Percentiles rank a stretch among this genome's conserved stretches.
phyloP scores from a whole-genome alignment of 2,113 vertebrate species.

The Larimichthys polyactis region DNA sequence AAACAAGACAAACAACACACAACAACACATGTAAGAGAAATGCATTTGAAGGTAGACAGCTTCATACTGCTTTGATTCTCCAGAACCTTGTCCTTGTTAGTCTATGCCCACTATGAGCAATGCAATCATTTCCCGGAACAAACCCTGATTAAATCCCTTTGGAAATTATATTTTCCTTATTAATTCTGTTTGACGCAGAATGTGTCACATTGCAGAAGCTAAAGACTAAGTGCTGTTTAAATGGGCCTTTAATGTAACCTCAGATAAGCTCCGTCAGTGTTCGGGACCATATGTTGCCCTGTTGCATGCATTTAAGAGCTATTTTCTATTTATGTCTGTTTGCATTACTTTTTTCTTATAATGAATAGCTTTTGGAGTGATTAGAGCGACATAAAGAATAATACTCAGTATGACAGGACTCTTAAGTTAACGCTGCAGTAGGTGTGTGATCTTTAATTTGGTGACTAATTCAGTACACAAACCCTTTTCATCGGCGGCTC shows the following conservation, averaged over 20 bases:
- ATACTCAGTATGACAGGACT: too few species aligned
- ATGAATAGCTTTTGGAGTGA: background rate
- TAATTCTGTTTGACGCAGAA: background rate
- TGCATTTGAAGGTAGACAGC: background rate
- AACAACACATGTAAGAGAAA: too few species aligned
- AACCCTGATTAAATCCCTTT: background rate
- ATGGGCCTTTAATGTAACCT: background rate
- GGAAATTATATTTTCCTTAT: background rate
- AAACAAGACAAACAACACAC: too few species aligned
- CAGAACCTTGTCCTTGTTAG: background rate
- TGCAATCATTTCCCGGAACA: background rate
- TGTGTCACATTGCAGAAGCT: background rate
- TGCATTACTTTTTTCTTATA: too few species aligned
- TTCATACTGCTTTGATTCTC: background rate
- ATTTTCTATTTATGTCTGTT: background rate
- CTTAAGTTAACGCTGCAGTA: background rate
- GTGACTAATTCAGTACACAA: background rate
- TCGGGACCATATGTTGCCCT: background rate
- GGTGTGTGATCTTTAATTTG: background rate
- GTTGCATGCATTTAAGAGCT: background rate
- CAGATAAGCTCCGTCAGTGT: background rate
- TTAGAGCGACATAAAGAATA: background rate
- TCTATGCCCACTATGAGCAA: background rate
- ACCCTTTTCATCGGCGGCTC: background rate
- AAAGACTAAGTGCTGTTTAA: background rate